Evolutionary conservation across 2,888 invertebrate species (phyloP).

Genomic region (Strigamia crassipes): DNA sequence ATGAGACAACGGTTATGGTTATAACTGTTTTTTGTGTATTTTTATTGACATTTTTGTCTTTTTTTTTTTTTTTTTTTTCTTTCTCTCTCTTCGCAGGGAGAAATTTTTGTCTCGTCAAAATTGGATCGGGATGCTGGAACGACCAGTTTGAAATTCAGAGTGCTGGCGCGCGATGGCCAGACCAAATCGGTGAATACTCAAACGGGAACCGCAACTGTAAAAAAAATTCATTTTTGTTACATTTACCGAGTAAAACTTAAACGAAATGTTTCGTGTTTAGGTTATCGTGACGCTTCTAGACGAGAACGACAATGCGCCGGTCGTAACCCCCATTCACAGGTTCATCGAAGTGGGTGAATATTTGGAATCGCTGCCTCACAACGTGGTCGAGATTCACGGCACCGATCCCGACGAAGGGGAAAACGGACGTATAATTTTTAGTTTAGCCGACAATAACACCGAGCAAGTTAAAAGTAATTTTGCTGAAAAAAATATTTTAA

Average conservation of each 20-base stretch:
- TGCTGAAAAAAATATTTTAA: neutral
- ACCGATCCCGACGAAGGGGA: too few relatives aligned
- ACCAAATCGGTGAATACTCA: neutral
- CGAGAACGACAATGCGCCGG: conserved; percentile 15
- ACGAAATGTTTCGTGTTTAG: neutral
- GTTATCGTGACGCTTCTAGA: neutral
- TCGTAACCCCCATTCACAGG: neutral
- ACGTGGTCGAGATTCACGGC: neutral
- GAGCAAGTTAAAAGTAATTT: too few relatives aligned
- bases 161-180: neutral
- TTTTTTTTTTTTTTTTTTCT: too few relatives aligned
- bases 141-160: neutral
- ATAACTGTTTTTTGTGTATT: too few relatives aligned
- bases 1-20: neutral
- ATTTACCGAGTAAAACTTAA: neutral
- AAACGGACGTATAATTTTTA: too few relatives aligned
- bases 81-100: neutral
- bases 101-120: neutral
- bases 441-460: too few relatives aligned
- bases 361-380: neutral
- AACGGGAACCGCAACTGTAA: neutral
- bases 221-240: neutral
- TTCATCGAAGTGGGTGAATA: too few relatives aligned
- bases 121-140: neutral
- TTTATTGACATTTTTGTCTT: neutral